Percentiles rank a stretch among this genome's conserved stretches.
Evolutionary conservation across 1,140 invertebrate species (phyloP).

Genomic region (Lerema accius): DNA sequence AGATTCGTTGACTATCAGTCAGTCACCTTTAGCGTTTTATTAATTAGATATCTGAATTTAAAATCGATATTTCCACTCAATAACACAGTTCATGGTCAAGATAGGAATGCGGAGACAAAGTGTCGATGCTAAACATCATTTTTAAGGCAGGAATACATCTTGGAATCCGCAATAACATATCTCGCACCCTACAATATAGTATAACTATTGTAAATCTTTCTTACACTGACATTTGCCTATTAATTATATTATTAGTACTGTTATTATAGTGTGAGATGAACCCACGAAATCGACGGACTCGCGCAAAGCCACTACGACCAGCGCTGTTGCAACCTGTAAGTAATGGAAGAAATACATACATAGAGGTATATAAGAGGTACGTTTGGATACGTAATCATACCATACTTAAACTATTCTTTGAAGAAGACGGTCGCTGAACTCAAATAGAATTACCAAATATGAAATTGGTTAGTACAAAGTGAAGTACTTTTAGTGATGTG

Average conservation of each 20-base stretch:
- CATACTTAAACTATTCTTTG: slow-evolving; percentile 60
- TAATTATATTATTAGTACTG: slow-evolving; percentile 19
- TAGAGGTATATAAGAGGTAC: slow-evolving; percentile 78
- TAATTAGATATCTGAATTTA: too few species aligned
- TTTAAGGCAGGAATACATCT: too few species aligned
- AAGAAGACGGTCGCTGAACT: slow-evolving; percentile 52
- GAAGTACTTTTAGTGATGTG: slow-evolving; percentile 46
- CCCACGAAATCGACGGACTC: slow-evolving; percentile 42
- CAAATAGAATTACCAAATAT: slow-evolving; percentile 56
- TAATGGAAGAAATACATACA: slow-evolving; percentile 74
- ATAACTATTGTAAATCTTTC: too few species aligned
- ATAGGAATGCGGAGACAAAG: too few species aligned
- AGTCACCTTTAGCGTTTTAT: too few species aligned
- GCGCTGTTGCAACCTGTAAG: slow-evolving; percentile 68
- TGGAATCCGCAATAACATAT: too few species aligned
- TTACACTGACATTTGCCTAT: slow-evolving; percentile 7
- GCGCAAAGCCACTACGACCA: slow-evolving; percentile 44
- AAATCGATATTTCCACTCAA: too few species aligned
- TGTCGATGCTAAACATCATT: too few species aligned
- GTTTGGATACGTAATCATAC: slow-evolving; percentile 68
- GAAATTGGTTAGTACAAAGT: slow-evolving; percentile 67
- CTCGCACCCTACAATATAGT: too few species aligned
- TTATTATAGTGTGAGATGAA: slow-evolving; percentile 1
- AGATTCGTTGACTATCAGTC: too few species aligned
- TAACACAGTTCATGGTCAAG: too few species aligned